Base-by-base conservation (phyloP, 2,888 invertebrate genomes). In the Melieria picta region DNA sequence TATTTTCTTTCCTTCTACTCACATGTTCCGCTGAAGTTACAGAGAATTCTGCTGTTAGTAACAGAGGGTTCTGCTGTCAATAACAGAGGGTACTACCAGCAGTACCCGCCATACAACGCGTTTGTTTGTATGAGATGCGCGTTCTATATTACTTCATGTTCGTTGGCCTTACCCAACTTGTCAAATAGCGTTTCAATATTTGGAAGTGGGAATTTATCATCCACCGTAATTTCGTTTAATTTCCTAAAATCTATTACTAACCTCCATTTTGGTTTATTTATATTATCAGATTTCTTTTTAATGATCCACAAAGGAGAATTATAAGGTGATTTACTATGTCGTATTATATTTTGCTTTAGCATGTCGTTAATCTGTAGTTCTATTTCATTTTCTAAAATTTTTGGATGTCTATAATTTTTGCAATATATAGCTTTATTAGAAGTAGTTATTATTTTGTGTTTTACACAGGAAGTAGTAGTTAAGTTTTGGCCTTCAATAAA, bases 381-480 rank as follows among this genome's bases (percentile, higher is more conserved):
- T 63, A 72, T 65, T 55, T 77, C 73, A 7, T 64, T 30, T 13
- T 65, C 71, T 43, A 67, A 64, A n/a, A 60, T 63, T 45, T 77
- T 47, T 48, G 72, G 65, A 52, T 73, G 71, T 3, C 75, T 56
- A 50, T 77, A 75, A 48, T 71, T 65, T 57, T 74, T 75, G 3
- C 70, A 55, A 57, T 74, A 74, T 10, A 75, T 74, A n/a, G 77
- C 72, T 10, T 67, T 52, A 56, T 74, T 58, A 58, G 71, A 46
- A 9, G 61, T 69, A 1, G 76, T 74, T 13, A 71, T 70, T 11
- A 75, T 74, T 70, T 69, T 9, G 16, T 76, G 75, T 57, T 72
- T 66, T 52, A 65, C 46, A 11, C 16, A 42, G 30, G 57, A 11
- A 42, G 43, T 57, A 9, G 64, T 58, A 11, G 74, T 13, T 43